Conservation (phyloP, 2,113 vertebrate genomes). For the Empidonax alnorum region DNA sequence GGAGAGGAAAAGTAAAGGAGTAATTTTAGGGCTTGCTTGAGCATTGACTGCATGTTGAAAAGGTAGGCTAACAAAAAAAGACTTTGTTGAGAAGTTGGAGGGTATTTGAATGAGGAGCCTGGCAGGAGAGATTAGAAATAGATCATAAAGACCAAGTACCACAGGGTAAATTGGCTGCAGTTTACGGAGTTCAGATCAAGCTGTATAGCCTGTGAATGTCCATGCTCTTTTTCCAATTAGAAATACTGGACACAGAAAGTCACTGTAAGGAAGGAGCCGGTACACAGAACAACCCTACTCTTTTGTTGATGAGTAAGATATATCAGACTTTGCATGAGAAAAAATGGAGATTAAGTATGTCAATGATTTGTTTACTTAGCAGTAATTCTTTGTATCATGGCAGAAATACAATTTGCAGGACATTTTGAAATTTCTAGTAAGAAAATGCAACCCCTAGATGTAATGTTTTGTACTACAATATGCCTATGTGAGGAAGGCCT, state of each 20-base stretch:
- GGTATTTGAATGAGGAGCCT: background rate
- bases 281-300: background rate
- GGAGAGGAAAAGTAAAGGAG: background rate
- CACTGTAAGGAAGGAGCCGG: background rate
- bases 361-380: background rate
- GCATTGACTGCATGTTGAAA: background rate
- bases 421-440: background rate
- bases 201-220: background rate
- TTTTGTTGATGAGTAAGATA: background rate
- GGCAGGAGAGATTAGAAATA: background rate
- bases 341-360: background rate
- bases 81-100: background rate
- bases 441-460: background rate
- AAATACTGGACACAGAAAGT: background rate
- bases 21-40: background rate
- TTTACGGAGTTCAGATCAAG: background rate
- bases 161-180: background rate
- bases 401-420: background rate
- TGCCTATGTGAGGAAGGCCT: background rate
- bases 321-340: background rate
- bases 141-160: background rate
- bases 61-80: background rate
- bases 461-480: background rate
- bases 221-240: background rate
- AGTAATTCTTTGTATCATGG: background rate